phyloP scores from a whole-genome alignment of 2,113 vertebrate genomes.

The Bothrops jararaca region DNA sequence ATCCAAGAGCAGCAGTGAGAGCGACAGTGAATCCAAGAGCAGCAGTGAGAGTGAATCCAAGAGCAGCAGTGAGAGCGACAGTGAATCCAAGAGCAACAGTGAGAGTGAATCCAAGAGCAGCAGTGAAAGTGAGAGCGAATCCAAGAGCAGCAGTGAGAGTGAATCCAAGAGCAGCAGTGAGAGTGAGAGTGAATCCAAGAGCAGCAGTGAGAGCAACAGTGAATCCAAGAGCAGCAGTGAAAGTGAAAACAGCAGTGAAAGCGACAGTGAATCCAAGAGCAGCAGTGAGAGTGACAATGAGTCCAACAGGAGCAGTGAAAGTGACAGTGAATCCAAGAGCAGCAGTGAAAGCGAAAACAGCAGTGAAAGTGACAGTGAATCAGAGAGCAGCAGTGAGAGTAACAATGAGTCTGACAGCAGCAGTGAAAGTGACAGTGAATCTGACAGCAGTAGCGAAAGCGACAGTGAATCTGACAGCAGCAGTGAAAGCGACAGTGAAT shows the following conservation, averaged over 20 bases:
- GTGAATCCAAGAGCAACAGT: too few relatives aligned
- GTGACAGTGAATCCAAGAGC: neutral
- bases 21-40: neutral
- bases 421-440: neutral
- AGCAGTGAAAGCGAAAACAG: neutral
- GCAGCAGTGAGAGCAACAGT: neutral
- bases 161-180: neutral
- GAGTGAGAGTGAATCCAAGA: neutral
- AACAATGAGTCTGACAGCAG: neutral
- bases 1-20: neutral
- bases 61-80: neutral
- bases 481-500: neutral
- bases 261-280: neutral
- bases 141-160: neutral
- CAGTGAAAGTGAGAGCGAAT: neutral
- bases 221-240: neutral
- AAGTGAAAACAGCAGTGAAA: neutral
- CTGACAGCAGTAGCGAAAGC: neutral
- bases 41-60: slow-evolving; percentile 7
- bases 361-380: neutral
- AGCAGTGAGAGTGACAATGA: neutral
- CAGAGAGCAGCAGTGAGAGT: neutral
- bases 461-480: neutral
- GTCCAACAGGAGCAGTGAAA: neutral
- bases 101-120: neutral